These are phyloP conservation scores for Sakesphorus luctuosus DNA, from an alignment of 2,113 vertebrate species.

Conservation along the genomic window DNA sequence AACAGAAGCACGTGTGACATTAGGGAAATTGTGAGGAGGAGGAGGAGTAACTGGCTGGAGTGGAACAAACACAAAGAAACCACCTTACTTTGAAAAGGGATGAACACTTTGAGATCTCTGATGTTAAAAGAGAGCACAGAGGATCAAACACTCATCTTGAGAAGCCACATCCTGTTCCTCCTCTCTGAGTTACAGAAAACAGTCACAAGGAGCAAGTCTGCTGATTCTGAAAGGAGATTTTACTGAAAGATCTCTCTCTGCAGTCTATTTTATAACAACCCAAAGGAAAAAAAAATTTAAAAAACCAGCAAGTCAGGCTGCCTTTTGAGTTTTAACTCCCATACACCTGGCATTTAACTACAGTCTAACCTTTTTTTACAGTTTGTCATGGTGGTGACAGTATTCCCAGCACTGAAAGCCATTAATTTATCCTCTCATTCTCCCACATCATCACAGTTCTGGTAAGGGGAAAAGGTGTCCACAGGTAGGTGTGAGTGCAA, in stretches of 20 bases:
- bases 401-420: not conserved
- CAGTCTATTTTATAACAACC: not conserved
- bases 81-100: not conserved
- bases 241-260: not conserved
- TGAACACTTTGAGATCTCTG: not conserved
- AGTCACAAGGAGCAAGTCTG: conserved; percentile 33
- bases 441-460: not conserved
- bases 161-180: conserved; percentile 53
- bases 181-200: not conserved
- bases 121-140: not conserved
- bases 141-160: conserved; percentile 32
- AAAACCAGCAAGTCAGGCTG: not conserved
- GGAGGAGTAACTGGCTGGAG: not conserved
- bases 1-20: not conserved
- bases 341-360: not conserved
- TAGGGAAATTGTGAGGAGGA: not conserved
- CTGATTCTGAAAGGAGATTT: not conserved
- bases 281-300: not conserved
- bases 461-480: not conserved
- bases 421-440: not conserved
- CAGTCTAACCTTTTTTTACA: not conserved
- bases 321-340: not conserved
- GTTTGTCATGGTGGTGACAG: not conserved
- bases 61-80: not conserved
- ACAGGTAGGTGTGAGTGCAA: not conserved